phyloP scores from a whole-genome alignment of 2,113 vertebrate genomes.

The Cyanoramphus novaezelandiae region DNA sequence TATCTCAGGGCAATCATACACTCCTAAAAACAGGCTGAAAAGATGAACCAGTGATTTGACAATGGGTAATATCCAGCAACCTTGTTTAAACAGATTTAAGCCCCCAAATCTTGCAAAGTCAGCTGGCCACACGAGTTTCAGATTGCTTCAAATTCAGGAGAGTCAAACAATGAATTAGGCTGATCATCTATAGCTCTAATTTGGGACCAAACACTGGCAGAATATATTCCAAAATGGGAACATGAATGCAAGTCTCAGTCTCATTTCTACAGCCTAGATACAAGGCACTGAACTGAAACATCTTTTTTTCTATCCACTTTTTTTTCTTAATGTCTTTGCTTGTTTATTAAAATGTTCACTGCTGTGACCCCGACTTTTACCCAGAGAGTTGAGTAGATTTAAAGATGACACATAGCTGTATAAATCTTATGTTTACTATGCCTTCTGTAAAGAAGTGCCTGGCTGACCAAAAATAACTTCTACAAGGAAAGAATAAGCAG shows the following conservation, averaged over 20 bases:
- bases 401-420: conserved; percentile 37
- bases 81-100: conserved; percentile 42
- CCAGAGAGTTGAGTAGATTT: conserved; percentile 6
- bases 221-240: conserved; percentile 3
- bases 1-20: neutral
- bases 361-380: conserved; percentile 45
- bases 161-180: conserved; percentile 30
- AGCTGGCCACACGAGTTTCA: neutral
- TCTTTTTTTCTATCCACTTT: neutral
- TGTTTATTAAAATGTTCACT: conserved; percentile 63
- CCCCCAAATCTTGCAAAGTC: conserved; percentile 28
- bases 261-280: neutral
- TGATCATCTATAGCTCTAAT: conserved; percentile 3
- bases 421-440: conserved; percentile 23
- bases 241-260: neutral
- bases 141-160: conserved; percentile 49
- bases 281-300: neutral
- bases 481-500: neutral
- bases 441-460: conserved; percentile 10
- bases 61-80: neutral
- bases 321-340: conserved; percentile 19
- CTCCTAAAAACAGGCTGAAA: conserved; percentile 4
- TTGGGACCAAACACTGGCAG: neutral
- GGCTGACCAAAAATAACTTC: conserved; percentile 30
- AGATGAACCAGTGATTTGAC: neutral